These are phyloP conservation scores for Meriones unguiculatus DNA, from an alignment of 2,113 vertebrate genomes.

Conservation along the genomic window DNA sequence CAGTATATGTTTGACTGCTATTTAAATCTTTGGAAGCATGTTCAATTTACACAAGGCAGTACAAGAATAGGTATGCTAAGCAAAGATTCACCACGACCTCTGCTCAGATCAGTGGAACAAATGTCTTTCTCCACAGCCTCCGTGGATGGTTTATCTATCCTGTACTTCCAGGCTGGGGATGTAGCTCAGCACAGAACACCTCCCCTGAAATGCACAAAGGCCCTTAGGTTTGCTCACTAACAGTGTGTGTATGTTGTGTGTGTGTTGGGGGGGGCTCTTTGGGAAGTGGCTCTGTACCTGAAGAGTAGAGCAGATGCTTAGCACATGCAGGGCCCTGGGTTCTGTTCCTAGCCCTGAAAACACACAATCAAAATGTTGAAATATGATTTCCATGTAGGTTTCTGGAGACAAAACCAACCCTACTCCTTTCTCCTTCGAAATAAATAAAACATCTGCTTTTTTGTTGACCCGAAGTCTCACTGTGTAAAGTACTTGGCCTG, in stretches of 20 bases:
- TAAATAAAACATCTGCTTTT: not conserved
- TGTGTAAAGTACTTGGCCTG: not conserved
- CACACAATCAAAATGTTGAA: not conserved
- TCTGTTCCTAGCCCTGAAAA: not conserved
- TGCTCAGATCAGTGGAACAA: slow-evolving; percentile 5
- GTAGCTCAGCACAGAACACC: not conserved
- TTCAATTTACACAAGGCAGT: not conserved
- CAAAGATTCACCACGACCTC: not conserved
- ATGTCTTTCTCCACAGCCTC: not conserved
- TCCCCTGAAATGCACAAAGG: not conserved
- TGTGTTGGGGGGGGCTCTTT: not conserved
- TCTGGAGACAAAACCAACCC: not conserved
- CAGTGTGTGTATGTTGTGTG: not conserved
- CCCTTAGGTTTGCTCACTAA: not conserved
- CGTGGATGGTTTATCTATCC: not conserved
- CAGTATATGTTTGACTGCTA: not conserved
- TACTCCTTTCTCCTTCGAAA: not conserved
- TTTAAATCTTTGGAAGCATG: not conserved
- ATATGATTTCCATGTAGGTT: not conserved
- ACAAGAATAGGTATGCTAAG: not conserved
- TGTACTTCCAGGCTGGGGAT: not conserved
- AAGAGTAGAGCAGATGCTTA: not conserved
- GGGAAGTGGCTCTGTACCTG: not conserved
- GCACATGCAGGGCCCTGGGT: not conserved
- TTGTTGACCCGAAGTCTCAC: not conserved